phyloP scores from a whole-genome alignment of 2,113 vertebrate genomes.

The Lasiurus cinereus region DNA sequence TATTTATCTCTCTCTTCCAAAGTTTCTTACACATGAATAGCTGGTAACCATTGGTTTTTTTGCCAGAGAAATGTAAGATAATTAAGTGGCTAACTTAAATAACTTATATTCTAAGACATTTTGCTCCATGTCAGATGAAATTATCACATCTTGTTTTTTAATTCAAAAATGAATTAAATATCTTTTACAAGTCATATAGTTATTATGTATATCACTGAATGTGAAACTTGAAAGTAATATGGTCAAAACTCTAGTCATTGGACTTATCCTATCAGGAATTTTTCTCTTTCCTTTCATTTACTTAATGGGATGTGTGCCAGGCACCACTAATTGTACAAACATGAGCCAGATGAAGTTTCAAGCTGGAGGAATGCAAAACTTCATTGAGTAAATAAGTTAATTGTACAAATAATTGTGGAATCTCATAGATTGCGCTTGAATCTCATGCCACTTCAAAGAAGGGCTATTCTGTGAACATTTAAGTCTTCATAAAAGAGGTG shows the following conservation, averaged over 20 bases:
- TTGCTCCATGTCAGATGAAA: neutral
- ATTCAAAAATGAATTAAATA: conserved; percentile 61
- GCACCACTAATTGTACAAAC: neutral
- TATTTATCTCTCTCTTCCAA: neutral
- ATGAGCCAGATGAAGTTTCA: neutral
- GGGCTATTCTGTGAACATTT: neutral
- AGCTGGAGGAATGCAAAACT: neutral
- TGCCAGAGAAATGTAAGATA: neutral
- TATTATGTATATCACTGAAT: neutral
- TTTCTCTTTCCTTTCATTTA: conserved; percentile 1
- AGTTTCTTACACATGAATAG: neutral
- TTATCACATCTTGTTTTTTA: conserved; percentile 2
- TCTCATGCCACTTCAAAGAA: neutral
- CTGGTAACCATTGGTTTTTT: neutral
- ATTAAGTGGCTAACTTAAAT: neutral
- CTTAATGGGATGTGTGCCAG: neutral
- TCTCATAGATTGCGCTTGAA: neutral
- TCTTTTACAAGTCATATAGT: conserved; percentile 41
- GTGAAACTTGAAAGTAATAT: neutral
- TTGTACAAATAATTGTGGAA: neutral
- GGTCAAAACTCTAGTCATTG: neutral
- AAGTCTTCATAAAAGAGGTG: neutral
- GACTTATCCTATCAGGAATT: neutral
- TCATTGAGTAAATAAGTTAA: neutral
- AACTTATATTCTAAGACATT: neutral